Conservation (phyloP, 2,888 invertebrate genomes). For the Xanthorhoe spadicearia region DNA sequence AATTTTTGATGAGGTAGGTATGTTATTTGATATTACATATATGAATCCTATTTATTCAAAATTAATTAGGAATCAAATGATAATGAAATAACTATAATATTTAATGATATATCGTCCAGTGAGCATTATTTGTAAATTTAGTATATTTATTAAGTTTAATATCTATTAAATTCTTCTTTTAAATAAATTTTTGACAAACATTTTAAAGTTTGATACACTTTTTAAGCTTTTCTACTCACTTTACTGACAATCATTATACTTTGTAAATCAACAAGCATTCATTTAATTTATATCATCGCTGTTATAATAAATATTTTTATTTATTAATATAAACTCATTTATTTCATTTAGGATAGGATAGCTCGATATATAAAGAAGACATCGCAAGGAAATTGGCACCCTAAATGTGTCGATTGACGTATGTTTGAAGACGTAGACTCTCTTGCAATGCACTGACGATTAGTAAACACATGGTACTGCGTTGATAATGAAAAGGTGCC, state of each 20-base stretch:
- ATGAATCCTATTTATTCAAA: not conserved
- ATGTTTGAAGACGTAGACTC: not conserved
- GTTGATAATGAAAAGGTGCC: not conserved
- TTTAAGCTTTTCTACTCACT: not conserved
- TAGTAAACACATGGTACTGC: not conserved
- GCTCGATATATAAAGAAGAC: not conserved
- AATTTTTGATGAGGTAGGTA: not conserved
- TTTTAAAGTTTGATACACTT: not conserved
- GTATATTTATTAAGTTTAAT: not conserved
- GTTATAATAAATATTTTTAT: not conserved
- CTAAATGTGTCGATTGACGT: not conserved
- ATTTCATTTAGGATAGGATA: not conserved
- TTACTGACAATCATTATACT: not conserved
- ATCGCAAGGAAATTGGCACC: not conserved
- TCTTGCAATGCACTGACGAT: not conserved
- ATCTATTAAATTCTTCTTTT: not conserved
- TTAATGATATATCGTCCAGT: not conserved
- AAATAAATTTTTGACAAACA: not conserved
- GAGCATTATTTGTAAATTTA: not conserved
- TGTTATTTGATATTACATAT: not conserved
- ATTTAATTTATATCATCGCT: conserved; percentile 8
- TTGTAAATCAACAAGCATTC: conserved; percentile 12
- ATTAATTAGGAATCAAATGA: not conserved
- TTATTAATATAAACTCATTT: conserved; percentile 42
- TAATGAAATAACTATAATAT: not conserved